Conservation (phyloP, 2,888 invertebrate species). For the Eilema depressum region DNA sequence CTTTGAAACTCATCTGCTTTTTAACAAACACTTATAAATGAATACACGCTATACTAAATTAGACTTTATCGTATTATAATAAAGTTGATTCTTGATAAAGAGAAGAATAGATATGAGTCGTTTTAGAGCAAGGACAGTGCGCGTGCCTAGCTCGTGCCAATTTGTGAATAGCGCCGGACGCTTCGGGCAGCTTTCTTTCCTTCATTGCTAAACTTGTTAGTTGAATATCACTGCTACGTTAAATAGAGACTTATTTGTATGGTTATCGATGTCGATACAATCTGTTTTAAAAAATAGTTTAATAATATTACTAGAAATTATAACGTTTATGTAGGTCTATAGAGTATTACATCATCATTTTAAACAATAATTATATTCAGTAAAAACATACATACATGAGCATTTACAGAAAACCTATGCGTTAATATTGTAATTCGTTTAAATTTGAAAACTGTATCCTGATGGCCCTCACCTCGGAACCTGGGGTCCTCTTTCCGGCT, state of each 20-base stretch:
- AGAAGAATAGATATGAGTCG: conserved; percentile 44
- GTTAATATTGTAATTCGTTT: conserved; percentile 35
- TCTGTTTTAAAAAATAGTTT: conserved; percentile 9
- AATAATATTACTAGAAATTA: conserved; percentile 27
- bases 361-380: too few relatives aligned
- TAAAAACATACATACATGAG: too few relatives aligned
- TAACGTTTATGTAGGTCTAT: conserved; percentile 32
- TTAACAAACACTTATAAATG: conserved; percentile 35
- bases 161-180: conserved; percentile 85
- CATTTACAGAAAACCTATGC: too few relatives aligned
- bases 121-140: conserved; percentile 57
- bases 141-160: conserved; percentile 86
- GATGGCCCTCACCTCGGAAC: too few relatives aligned
- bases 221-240: conserved; percentile 79
- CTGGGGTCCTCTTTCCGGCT: too few relatives aligned
- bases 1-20: conserved; percentile 69
- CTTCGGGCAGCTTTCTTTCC: conserved; percentile 84
- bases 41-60: conserved; percentile 28
- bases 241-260: conserved; percentile 66
- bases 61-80: conserved; percentile 25
- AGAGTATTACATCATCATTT: conserved; percentile 32
- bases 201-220: conserved; percentile 83
- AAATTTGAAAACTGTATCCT: conserved; percentile 12
- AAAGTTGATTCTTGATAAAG: conserved; percentile 50
- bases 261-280: conserved; percentile 66